Conservation (phyloP, 2,113 vertebrate genomes). For the Rhabdornis inornatus region DNA sequence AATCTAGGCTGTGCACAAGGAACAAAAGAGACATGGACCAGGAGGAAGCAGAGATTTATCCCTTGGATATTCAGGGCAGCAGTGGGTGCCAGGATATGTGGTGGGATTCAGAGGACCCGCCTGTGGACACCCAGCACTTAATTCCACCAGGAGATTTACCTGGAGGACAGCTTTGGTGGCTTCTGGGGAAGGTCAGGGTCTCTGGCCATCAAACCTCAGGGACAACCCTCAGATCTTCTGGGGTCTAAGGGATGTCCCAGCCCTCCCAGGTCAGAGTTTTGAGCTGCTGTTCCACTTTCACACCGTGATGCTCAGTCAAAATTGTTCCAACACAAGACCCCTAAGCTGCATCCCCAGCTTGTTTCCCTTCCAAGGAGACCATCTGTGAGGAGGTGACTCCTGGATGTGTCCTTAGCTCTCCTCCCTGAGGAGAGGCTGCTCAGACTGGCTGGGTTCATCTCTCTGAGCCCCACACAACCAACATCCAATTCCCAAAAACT, state of each 20-base stretch:
- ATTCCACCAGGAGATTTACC: background rate
- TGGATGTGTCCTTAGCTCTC: background rate
- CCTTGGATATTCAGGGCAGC: background rate
- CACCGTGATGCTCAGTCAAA: rapidly evolving
- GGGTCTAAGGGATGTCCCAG: background rate
- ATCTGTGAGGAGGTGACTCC: background rate
- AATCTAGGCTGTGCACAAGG: rapidly evolving
- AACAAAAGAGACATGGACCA: background rate
- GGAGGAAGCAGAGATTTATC: background rate
- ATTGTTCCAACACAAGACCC: rapidly evolving
- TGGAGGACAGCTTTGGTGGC: background rate
- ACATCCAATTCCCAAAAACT: background rate
- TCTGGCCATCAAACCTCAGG: background rate
- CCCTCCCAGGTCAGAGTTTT: background rate
- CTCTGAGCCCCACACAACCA: background rate
- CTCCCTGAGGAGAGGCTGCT: background rate
- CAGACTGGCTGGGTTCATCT: background rate
- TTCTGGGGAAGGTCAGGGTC: background rate
- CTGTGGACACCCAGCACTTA: background rate
- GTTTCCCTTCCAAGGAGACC: background rate
- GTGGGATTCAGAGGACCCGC: background rate
- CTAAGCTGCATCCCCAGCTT: background rate
- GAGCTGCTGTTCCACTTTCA: background rate
- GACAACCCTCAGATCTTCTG: background rate
- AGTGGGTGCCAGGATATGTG: rapidly evolving